phyloP scores from a whole-genome alignment of 2,113 vertebrate genomes.

The Lepus americanus region DNA sequence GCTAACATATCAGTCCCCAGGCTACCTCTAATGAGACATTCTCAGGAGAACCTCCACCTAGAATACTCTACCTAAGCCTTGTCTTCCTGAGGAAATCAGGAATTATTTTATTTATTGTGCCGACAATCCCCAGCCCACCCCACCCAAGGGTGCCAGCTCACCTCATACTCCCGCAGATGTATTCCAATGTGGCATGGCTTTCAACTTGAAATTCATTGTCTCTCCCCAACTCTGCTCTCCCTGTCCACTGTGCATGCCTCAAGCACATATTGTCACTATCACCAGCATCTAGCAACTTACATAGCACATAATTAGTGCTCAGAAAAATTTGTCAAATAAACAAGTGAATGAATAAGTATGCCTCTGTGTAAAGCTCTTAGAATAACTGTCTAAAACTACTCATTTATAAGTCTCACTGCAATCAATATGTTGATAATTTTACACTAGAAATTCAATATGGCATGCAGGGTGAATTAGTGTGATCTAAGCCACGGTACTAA shows the following conservation, averaged over 20 bases:
- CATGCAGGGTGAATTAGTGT: constrained; percentile 39
- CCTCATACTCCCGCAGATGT: accelerated
- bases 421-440: constrained; percentile 66
- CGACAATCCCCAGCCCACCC: accelerated
- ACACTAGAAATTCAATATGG: constrained; percentile 59
- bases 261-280: not conserved
- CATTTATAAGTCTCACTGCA: not conserved
- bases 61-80: not conserved
- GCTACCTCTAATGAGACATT: not conserved
- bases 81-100: not conserved
- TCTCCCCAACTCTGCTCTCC: not conserved
- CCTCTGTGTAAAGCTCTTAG: constrained; percentile 19
- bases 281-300: constrained; percentile 12
- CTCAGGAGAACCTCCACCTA: not conserved
- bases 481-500: constrained; percentile 59
- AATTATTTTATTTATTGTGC: not conserved
- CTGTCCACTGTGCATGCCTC: not conserved
- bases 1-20: not conserved
- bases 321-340: constrained; percentile 12
- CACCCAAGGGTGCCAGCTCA: not conserved
- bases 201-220: not conserved
- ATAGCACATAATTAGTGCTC: not conserved
- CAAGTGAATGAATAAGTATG: not conserved
- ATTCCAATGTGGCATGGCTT: not conserved
- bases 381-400: not conserved